A percentile compares a stretch with the other conserved stretches of the same genome.
Conservation (phyloP, 2,888 invertebrate genomes). For the Apocheima hispidaria region DNA sequence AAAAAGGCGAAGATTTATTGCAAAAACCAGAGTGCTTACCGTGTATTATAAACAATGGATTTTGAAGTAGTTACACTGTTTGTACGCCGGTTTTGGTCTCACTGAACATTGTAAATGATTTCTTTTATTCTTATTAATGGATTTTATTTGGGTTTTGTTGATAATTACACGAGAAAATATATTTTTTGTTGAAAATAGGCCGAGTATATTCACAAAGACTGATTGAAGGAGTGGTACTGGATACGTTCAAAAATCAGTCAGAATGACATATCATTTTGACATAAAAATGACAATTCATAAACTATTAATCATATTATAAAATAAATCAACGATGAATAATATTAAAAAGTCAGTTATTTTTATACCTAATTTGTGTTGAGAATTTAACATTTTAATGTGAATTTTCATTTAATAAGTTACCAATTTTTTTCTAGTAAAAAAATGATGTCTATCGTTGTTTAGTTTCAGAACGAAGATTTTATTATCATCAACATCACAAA, state of each 20-base stretch:
- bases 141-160: constrained; percentile 35
- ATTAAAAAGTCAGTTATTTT: no score
- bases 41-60: constrained; percentile 55
- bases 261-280: constrained; percentile 21
- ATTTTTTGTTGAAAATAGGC: constrained; percentile 30
- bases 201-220: constrained; percentile 35
- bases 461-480: no score
- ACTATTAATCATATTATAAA: no score
- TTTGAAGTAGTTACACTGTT: constrained; percentile 34
- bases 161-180: constrained; percentile 16
- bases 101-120: constrained; percentile 21
- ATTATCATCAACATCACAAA: no score
- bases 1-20: constrained; percentile 44
- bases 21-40: constrained; percentile 51
- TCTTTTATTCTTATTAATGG: constrained; percentile 35
- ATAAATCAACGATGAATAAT: no score
- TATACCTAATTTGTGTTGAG: no score
- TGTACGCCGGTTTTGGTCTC: neutral
- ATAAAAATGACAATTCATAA: neutral
- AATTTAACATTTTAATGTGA: no score
- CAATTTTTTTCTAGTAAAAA: no score
- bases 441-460: no score
- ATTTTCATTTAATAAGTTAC: no score
- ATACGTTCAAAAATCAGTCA: constrained; percentile 49
- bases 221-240: constrained; percentile 52